Base-by-base conservation (phyloP, 2,113 vertebrate species). In the Lophochroa leadbeateri region DNA sequence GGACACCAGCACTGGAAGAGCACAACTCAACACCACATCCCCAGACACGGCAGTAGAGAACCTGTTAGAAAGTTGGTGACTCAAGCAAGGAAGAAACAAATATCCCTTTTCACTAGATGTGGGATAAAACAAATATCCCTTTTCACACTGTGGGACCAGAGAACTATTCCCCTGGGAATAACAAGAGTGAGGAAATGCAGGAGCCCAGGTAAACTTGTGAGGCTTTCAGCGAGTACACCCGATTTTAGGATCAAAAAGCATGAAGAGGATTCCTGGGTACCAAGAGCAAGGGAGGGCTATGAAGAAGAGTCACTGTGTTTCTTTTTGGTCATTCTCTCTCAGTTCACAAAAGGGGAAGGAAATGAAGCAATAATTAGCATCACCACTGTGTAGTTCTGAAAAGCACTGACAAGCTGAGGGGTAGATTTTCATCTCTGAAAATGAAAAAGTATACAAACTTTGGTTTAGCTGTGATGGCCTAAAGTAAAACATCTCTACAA, bases 21-120 rank as follows among this genome's bases (percentile, higher is more conserved):
- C 68, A 31, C 53, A 77, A 37, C 72, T 69, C 87, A 65, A 43
- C 1, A 1, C 19, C 55, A 29, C 0, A 0, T 6, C 85, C 60
- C 29, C 74, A 60, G 46, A 25, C 39, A 31, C 0, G 2, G 52
- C 0, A 3, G 25, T 1, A 0, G 0, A 27, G 87, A n/a, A 35
- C 41, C 63, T 15, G 27, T 16, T 25, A 14, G 17, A 43, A 84
- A 31, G 52, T 8, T 9, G 37, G 7, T 11, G 69, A 23, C 9
- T 41, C 5, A 1, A 31, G 25, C 9, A 7, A 81, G 58, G 44
- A 69, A 50, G 44, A 72, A 43, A 67, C 13, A 79, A 87, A 85
- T 3, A 19, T 6, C 49, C n/a, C 24, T 67, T 44, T n/a, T 52
- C 16, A 33, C 6, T 29, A 35, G 61, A 13, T 0, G 1, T 23